Evolutionary conservation across 2,113 vertebrate genomes (phyloP), one percentile per base, ranked within the genome.

Genomic region (Periophthalmus modestus): DNA sequence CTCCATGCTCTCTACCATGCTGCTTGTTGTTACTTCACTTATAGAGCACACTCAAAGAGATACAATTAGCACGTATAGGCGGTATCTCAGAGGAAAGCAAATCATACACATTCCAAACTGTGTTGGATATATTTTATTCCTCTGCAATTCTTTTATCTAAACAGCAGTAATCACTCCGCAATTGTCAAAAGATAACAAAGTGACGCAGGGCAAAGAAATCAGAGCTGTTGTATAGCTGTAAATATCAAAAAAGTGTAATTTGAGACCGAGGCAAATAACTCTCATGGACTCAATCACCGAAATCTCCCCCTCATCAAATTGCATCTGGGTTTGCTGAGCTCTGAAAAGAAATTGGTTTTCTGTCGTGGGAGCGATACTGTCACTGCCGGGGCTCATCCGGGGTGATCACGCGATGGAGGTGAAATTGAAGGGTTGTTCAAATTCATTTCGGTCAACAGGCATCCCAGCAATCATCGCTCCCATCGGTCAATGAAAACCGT

Each of bases 311-410:
- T 89, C 82, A 86, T 89, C 82, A 89, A 90, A 89, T 93, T 92
- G 88, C 90, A 92, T 87, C 80, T 75, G 73, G 92, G 86, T 89
- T 89, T 90, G 82, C 90, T 81, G 85, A 89, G 82, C 91, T 92
- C 89, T 91, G 55, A 81, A 69, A 82, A 81, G 89, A 95, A 95
- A 94, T 94, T 94, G 93, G 72, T 93, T 95, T 79, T 94, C 89
- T 94, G 84, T 82, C 89, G 81, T 86, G 75, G 71, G 92, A 86
- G 84, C 92, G 93, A 93, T 93, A 92, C 88, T 71, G 84, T 91
- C 92, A 92, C 69, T 91, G 91, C 86, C 72, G 83, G 80, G 71
- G 59, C 82, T 58, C 69, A 72, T 85, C 79, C 86, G 82, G 74
- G 73, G 81, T 71, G 68, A 77, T 88, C 84, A 73, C 71, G 75